Conservation (phyloP, 2,888 invertebrate species). For the Pheosia gnoma region DNA sequence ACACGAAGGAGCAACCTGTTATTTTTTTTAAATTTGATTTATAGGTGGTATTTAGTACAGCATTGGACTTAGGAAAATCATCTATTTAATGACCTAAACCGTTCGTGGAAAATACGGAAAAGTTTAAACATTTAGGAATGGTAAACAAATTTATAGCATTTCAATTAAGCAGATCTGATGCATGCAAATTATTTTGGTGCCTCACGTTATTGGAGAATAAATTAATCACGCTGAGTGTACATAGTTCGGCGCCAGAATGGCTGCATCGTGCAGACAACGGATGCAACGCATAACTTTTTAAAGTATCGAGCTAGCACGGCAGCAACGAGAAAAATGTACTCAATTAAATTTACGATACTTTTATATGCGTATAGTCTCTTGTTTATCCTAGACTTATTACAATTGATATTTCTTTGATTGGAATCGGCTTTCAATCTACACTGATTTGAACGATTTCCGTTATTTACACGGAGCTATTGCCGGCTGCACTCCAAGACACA, state of each 20-base stretch:
- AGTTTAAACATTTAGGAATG: too few relatives aligned
- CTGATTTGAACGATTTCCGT: too few relatives aligned
- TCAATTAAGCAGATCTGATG: constrained; percentile 3
- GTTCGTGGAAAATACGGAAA: too few relatives aligned
- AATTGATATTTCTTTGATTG: too few relatives aligned
- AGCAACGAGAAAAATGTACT: constrained; percentile 41
- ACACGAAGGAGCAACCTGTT: neutral
- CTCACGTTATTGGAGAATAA: neutral
- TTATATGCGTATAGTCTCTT: neutral
- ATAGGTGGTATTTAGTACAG: neutral
- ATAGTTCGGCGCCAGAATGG: constrained; percentile 21
- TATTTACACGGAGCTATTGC: too few relatives aligned
- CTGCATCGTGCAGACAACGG: constrained; percentile 14
- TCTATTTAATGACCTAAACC: neutral
- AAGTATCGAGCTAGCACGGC: constrained; percentile 26
- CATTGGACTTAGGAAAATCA: neutral
- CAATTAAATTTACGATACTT: constrained; percentile 32
- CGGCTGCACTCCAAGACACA: too few relatives aligned
- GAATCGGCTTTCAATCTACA: too few relatives aligned
- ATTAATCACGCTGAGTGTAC: constrained; percentile 4
- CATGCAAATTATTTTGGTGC: neutral
- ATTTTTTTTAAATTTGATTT: too few relatives aligned
- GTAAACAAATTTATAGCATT: neutral
- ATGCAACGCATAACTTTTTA: constrained; percentile 24
- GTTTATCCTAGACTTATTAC: neutral